Evolutionary conservation across 2,797 vertebrate genomes (phyloP), one percentile per base, ranked within the genome.

Genomic region (Notolabrus celidotus): DNA sequence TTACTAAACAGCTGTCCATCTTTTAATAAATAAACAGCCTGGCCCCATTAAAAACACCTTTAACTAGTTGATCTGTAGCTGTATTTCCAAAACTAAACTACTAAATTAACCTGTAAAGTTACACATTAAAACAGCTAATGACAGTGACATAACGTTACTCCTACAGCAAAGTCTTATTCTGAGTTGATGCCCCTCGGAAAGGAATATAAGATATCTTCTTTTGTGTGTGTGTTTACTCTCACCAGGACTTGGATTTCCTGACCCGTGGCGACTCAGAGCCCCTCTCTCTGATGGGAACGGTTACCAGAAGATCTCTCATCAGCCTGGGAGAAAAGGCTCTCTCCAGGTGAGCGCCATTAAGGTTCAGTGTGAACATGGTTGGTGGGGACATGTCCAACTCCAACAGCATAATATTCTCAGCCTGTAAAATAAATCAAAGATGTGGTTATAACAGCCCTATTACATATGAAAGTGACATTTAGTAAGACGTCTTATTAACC

Each of bases 361-460:
- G 94, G 84, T 97, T 96, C 33, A 99, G 88, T 77, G 94, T 94
- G 31, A 98, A 99, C 89, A 98, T 94, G 43, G 96, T 93, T 0
- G 97, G 97, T 15, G 97, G 96, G 42, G 95, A 95, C 86, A 98
- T 94, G 74, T 99, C 98, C 83, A 99, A 79, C 89, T 99, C 97
- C 93, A 99, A 57, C 80, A 99, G 94, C 96, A 99, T 96, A 65
- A 99, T 94, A 81, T 99, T 99, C 92, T 99, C 98, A 43, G 96
- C 96, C 98, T 99, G 87, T 17, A 22, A 41, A 33, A 41, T 27
- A 19, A 76, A 87, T 1, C 4, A 22, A 17, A 50, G 7, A 0
- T 31, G 1, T 22, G 8, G 23, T 38, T 25, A 27, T 16, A 17
- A 39, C 22, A 60, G 5, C 1, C 10, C 12, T 10, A 10, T 57